phyloP scores from a whole-genome alignment of 2,888 invertebrate genomes.

The Oxycera nigricornis region DNA sequence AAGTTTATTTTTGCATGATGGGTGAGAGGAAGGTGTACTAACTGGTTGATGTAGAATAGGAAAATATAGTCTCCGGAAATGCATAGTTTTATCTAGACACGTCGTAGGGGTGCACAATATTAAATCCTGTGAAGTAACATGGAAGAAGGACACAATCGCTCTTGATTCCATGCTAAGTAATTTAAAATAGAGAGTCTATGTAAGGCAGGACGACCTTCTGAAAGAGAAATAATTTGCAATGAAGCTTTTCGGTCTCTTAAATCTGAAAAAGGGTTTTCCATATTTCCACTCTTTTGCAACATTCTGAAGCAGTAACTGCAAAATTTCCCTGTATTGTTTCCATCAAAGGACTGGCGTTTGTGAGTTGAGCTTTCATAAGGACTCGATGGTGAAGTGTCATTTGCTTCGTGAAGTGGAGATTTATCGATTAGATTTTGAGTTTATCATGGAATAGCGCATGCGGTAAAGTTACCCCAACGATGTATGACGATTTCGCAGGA shows the following conservation, averaged over 20 bases:
- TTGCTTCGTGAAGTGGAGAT: neutral
- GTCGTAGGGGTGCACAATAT: too few relatives aligned
- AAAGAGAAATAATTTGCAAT: too few relatives aligned
- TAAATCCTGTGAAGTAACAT: too few relatives aligned
- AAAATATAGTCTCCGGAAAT: too few relatives aligned
- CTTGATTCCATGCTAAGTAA: too few relatives aligned
- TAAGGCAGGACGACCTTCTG: too few relatives aligned
- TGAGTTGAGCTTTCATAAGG: neutral
- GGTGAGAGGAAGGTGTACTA: neutral
- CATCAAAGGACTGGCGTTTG: neutral
- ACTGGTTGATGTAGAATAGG: too few relatives aligned
- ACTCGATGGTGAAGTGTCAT: neutral
- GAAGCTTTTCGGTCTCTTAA: neutral
- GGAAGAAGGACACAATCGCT: too few relatives aligned
- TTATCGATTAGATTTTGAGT: neutral
- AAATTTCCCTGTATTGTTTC: neutral
- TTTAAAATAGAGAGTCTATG: too few relatives aligned
- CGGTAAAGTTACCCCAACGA: neutral
- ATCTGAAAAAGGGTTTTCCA: neutral
- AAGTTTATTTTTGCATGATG: neutral
- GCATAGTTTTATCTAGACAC: too few relatives aligned
- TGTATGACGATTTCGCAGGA: neutral
- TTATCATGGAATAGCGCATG: neutral
- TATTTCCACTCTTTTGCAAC: neutral
- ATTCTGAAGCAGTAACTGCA: neutral